A percentile compares a stretch with the other conserved stretches of the same genome.
Evolutionary conservation across 2,797 vertebrate species (phyloP).

Genomic region (Hoplostethus mediterraneus): DNA sequence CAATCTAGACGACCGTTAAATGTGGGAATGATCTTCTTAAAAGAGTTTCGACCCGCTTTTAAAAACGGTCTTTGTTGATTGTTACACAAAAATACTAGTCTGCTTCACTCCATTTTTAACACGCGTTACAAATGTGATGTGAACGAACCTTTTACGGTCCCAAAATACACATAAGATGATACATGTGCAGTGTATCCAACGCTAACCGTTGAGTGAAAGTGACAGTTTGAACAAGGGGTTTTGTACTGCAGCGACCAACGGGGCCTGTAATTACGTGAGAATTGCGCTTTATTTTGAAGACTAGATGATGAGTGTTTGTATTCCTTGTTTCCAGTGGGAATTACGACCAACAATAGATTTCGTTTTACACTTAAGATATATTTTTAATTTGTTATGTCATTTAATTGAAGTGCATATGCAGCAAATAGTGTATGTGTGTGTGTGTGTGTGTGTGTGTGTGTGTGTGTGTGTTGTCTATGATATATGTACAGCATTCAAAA

Average conservation of each 20-base stretch:
- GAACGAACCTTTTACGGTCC: no score
- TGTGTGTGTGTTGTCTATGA: conserved; percentile 24
- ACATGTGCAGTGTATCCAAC: neutral
- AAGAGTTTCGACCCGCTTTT: neutral
- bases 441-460: neutral
- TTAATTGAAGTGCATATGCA: neutral
- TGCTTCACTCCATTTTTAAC: conserved; percentile 1
- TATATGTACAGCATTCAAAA: conserved; percentile 31
- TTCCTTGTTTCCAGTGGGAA: neutral
- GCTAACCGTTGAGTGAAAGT: neutral
- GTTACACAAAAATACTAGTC: neutral
- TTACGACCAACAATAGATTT: neutral
- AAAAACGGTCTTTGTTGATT: neutral
- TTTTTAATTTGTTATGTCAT: neutral
- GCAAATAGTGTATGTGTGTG: neutral
- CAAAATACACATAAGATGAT: neutral
- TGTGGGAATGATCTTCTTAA: neutral
- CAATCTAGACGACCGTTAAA: conserved; percentile 4
- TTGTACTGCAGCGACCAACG: neutral
- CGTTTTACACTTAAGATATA: neutral
- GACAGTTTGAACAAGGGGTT: neutral
- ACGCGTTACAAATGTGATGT: neutral
- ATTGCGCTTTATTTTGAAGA: conserved; percentile 1
- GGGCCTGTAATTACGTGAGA: no score
- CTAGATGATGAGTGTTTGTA: neutral